Evolutionary conservation across 2,797 vertebrate genomes (phyloP).

Genomic region (Hypotaenidia philippensis): DNA sequence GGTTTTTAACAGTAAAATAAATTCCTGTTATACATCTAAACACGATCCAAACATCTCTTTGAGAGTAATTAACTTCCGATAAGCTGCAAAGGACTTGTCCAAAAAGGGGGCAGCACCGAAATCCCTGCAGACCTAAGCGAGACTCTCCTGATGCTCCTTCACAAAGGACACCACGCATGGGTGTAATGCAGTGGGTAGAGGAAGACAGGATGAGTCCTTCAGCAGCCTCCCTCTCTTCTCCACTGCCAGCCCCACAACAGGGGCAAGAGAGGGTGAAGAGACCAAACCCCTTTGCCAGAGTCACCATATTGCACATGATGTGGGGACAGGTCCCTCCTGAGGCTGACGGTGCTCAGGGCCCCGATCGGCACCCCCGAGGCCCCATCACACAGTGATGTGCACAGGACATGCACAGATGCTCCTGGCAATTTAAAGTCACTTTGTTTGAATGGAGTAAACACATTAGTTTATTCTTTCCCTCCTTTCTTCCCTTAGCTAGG

Average conservation of each 20-base stretch:
- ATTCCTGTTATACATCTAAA: not conserved
- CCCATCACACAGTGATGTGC: rapidly evolving
- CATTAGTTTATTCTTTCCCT: not conserved
- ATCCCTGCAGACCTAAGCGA: not conserved
- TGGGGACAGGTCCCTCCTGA: not conserved
- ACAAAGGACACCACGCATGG: not conserved
- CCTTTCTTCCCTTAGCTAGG: not conserved
- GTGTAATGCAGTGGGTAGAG: rapidly evolving
- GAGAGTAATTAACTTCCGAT: not conserved
- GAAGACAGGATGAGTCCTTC: not conserved
- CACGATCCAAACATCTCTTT: not conserved
- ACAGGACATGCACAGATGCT: not conserved
- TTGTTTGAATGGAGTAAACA: not conserved
- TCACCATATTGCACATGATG: rapidly evolving
- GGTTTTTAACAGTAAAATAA: not conserved
- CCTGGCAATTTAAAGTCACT: rapidly evolving
- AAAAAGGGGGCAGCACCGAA: not conserved
- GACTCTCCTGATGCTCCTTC: not conserved
- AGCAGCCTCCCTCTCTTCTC: not conserved
- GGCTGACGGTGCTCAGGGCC: not conserved
- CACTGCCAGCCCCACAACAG: rapidly evolving
- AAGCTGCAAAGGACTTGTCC: not conserved
- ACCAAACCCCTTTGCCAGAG: not conserved
- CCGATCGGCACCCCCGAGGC: rapidly evolving
- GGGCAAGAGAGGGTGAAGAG: not conserved